phyloP scores from a whole-genome alignment of 2,113 vertebrate species.

The Accipiter virgatus region DNA sequence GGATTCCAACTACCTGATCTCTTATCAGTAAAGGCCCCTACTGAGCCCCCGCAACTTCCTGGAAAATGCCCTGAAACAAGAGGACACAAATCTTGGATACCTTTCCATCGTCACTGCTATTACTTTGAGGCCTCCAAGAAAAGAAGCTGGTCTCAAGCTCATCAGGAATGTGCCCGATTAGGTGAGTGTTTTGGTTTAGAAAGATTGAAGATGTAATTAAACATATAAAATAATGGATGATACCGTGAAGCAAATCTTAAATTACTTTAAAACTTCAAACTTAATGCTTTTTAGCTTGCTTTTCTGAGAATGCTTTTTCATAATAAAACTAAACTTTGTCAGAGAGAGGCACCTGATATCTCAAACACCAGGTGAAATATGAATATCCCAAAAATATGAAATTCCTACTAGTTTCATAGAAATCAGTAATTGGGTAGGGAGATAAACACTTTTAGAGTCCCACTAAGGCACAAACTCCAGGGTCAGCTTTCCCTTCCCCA shows the following conservation, averaged over 20 bases:
- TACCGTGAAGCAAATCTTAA: not conserved
- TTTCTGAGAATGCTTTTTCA: not conserved
- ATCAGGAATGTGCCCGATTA: slow-evolving; percentile 79
- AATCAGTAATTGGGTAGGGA: not conserved
- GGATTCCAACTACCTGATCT: not conserved
- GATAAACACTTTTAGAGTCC: not conserved
- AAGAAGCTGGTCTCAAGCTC: slow-evolving; percentile 82
- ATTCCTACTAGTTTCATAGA: not conserved
- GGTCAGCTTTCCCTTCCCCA: not conserved
- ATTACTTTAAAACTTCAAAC: not conserved
- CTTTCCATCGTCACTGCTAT: slow-evolving; percentile 88
- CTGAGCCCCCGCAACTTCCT: slow-evolving; percentile 82
- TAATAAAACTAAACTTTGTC: not conserved
- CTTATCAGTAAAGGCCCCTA: slow-evolving; percentile 73
- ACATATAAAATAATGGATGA: not conserved
- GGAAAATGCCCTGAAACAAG: slow-evolving; percentile 85
- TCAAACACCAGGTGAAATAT: not conserved
- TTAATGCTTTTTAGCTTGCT: not conserved
- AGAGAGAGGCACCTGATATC: not conserved
- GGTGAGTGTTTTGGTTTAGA: slow-evolving; percentile 68
- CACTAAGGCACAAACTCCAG: not conserved
- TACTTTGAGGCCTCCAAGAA: slow-evolving; percentile 69
- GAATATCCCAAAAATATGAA: not conserved
- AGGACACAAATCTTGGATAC: slow-evolving; percentile 78
- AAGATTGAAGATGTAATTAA: not conserved